Evolutionary conservation across 2,113 vertebrate species (phyloP), one percentile per base, ranked within the genome.

Genomic region (Ptychochromis oligacanthus): DNA sequence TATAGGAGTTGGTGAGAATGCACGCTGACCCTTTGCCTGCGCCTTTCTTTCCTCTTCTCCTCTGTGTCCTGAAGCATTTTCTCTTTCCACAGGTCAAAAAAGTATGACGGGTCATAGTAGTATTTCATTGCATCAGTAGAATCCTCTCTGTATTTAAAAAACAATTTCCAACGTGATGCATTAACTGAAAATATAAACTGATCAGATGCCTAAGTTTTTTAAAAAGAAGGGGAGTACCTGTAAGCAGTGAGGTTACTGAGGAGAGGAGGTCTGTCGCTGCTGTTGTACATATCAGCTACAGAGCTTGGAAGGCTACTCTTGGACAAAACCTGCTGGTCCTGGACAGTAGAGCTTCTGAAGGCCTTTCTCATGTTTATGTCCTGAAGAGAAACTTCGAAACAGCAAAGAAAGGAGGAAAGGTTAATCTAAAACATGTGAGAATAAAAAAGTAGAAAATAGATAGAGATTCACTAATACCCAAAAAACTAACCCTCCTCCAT

Each of bases 21-120:
- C n/a, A 2, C 14, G 46, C 89, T 92, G 74, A 96, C 96, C 82
- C 94, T 93, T 49, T 95, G 94, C 65, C 90, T 93, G 59, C 94
- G 82, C 64, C 89, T 93, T 88, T 98, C 98, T 92, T 97, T 99
- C 80, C 97, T 96, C 88, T 98, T 99, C 54, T 99, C 97, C 93
- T 99, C 98, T 2, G 97, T 99, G 95, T 98, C 98, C 90, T 98
- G 97, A 55, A 99, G 95, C 97, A 99, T 99, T 94, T 98, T 99
- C 92, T 99, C 97, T 93, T 97, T 99, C 98, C 98, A 99, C 85
- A 99, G 95, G 91, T 99, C 97, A 92, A 99, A 99, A 94, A 99
- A 99, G 94, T 99, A 99, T 1, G 97, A 98, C 6, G 98, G 98
- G 94, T 99, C 97, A 0, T 98, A 98, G 91, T 99, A 99, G 93